Evolutionary conservation across 2,797 vertebrate genomes (phyloP).

Genomic region (Lepus townsendii): DNA sequence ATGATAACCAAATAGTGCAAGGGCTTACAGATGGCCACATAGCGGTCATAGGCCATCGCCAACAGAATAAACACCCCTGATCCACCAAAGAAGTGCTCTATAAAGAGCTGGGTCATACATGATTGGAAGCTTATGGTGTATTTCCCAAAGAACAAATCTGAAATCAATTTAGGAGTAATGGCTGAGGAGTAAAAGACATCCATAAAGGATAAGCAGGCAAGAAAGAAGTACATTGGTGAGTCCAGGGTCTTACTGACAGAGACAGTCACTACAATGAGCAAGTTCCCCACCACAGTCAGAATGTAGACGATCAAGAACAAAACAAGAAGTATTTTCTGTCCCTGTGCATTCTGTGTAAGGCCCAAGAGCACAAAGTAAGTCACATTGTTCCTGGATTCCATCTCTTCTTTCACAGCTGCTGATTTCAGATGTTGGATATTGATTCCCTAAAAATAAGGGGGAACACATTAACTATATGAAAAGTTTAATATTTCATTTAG

Average conservation of each 20-base stretch:
- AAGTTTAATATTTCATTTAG: background rate
- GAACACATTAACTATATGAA: background rate
- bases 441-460: background rate
- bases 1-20: conserved; percentile 54
- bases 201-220: conserved; percentile 56
- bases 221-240: conserved; percentile 63
- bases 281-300: conserved; percentile 5
- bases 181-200: conserved; percentile 27
- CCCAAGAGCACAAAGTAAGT: conserved; percentile 62
- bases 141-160: conserved; percentile 27
- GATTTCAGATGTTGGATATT: background rate
- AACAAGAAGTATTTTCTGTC: conserved; percentile 30
- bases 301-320: background rate
- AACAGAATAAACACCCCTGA: conserved; percentile 34
- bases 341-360: conserved; percentile 28
- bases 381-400: background rate
- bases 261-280: too few relatives aligned
- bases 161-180: background rate
- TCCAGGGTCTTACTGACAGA: too few relatives aligned
- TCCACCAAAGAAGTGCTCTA: conserved; percentile 4
- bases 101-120: conserved; percentile 31
- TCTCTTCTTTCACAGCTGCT: background rate
- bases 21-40: conserved; percentile 68
- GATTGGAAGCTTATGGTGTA: conserved; percentile 32
- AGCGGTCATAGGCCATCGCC: conserved; percentile 66